Evolutionary conservation across 1,140 invertebrate genomes (phyloP).

Genomic region (Venustaconcha ellipsiformis): DNA sequence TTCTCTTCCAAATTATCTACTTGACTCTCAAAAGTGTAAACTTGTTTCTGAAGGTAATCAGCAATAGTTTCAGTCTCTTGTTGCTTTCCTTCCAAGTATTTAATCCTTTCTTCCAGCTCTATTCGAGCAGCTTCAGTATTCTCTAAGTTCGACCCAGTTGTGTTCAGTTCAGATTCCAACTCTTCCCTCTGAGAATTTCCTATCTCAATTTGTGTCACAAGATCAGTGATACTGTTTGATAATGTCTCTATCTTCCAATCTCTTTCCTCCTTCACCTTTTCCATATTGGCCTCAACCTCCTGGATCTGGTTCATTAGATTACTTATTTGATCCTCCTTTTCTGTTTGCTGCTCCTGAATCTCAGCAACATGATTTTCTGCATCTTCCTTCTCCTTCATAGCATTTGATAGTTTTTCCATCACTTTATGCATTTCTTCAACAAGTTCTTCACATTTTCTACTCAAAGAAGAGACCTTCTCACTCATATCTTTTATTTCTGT

Average conservation of each 20-base stretch:
- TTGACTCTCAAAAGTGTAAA: slow-evolving; percentile 1
- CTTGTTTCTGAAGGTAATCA: neutral
- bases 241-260: slow-evolving; percentile 24
- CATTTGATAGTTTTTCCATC: slow-evolving; percentile 14
- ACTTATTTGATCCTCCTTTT: slow-evolving; percentile 28
- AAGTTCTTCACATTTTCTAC: slow-evolving; percentile 4
- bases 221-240: slow-evolving; percentile 23
- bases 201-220: slow-evolving; percentile 24
- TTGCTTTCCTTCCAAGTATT: neutral
- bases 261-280: slow-evolving; percentile 24
- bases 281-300: slow-evolving; percentile 23
- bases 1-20: slow-evolving; percentile 11
- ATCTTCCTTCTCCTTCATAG: slow-evolving; percentile 21
- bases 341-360: slow-evolving; percentile 1
- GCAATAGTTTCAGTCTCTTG: slow-evolving; percentile 5
- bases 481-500: neutral
- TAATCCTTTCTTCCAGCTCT: slow-evolving; percentile 22
- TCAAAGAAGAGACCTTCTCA: neutral
- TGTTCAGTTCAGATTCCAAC: slow-evolving; percentile 15
- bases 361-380: slow-evolving; percentile 9
- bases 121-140: slow-evolving; percentile 27
- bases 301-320: slow-evolving; percentile 27
- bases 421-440: slow-evolving; percentile 1
- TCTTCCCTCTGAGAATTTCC: slow-evolving; percentile 17
- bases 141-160: slow-evolving; percentile 17